phyloP scores from a whole-genome alignment of 2,888 invertebrate species.

The Drosophila sordidapex region DNA sequence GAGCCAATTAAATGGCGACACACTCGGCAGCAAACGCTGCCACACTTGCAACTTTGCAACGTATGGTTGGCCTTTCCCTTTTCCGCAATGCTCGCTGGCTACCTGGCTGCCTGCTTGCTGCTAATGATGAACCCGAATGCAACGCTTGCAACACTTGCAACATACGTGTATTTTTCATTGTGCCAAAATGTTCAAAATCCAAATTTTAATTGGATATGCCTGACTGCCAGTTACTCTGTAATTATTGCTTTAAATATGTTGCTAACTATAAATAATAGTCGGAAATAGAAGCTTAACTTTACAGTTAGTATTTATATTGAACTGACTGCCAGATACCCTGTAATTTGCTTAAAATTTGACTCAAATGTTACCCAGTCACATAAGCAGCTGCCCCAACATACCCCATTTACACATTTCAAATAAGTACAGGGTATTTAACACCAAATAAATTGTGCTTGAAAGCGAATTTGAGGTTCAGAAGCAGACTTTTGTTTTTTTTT shows the following conservation, averaged over 20 bases:
- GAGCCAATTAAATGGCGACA: slow-evolving; percentile 78
- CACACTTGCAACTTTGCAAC: slow-evolving; percentile 7
- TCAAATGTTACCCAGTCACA: background rate
- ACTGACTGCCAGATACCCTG: background rate
- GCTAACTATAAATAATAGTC: background rate
- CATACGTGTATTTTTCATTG: slow-evolving; percentile 53
- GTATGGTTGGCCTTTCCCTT: slow-evolving; percentile 60
- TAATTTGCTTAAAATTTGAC: background rate
- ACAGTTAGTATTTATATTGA: too few relatives aligned
- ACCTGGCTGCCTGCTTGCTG: slow-evolving; percentile 8
- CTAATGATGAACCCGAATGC: slow-evolving; percentile 72
- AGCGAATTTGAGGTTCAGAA: slow-evolving; percentile 54
- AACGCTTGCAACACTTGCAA: slow-evolving; percentile 32
- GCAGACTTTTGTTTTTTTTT: slow-evolving; percentile 16
- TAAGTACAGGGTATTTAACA: slow-evolving; percentile 12
- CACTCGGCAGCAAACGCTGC: slow-evolving; percentile 11
- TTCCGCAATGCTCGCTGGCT: slow-evolving; percentile 28
- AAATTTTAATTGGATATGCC: background rate
- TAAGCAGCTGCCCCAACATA: background rate
- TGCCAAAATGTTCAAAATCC: background rate
- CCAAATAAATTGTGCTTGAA: slow-evolving; percentile 63
- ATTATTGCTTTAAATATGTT: background rate
- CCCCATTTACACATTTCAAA: background rate
- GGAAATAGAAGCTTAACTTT: background rate
- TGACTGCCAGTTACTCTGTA: background rate